Evolutionary conservation across 2,113 vertebrate species (phyloP).

Genomic region (Percina caprodes): DNA sequence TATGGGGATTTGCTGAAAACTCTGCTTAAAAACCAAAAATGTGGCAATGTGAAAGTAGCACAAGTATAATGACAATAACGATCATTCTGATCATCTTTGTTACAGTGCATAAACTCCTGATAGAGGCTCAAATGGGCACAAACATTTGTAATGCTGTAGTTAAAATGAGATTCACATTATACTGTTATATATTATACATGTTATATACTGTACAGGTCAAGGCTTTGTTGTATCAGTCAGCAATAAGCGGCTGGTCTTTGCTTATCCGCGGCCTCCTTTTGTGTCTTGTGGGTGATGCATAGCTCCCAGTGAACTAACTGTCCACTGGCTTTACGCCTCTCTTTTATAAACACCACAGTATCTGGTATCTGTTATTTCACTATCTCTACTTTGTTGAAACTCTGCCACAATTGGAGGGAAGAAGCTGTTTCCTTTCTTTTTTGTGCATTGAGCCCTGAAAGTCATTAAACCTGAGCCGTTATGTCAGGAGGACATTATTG

Average conservation of each 20-base stretch:
- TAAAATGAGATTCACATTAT: background rate
- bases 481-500: conserved; percentile 12
- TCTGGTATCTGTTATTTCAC: background rate
- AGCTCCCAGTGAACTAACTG: background rate
- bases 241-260: background rate
- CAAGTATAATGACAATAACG: too few relatives aligned
- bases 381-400: background rate
- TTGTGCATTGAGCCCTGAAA: background rate
- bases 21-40: too few relatives aligned
- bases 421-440: background rate
- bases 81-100: background rate
- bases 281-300: background rate
- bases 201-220: too few relatives aligned
- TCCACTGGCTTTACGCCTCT: background rate
- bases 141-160: background rate
- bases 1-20: too few relatives aligned
- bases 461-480: background rate
- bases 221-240: background rate
- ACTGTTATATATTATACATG: too few relatives aligned
- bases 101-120: background rate
- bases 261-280: background rate
- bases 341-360: background rate
- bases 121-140: background rate
- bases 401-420: background rate
- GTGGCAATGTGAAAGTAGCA: too few relatives aligned